Percentiles rank a stretch among this genome's conserved stretches.
These are phyloP conservation scores for Galeruca laticollis DNA, from an alignment of 2,888 invertebrate species.

Conservation along the genomic window DNA sequence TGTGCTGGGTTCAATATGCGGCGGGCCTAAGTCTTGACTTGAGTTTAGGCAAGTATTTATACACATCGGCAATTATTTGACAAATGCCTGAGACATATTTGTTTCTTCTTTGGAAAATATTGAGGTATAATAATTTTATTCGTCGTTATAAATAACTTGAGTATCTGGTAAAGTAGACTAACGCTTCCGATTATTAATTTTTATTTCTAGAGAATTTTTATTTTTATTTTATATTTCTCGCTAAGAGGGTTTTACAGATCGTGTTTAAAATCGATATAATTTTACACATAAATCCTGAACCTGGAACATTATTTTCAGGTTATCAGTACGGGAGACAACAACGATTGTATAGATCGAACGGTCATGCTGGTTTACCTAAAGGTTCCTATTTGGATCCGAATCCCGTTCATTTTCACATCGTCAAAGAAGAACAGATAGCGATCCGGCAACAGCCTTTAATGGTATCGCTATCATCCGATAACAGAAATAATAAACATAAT, in stretches of 20 bases:
- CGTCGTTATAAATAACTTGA: no score
- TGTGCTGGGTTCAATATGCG: no score
- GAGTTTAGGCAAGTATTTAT: no score
- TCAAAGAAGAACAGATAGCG: slow-evolving; percentile 55
- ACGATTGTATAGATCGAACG: slow-evolving; percentile 61
- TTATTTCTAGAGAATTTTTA: background rate
- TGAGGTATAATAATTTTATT: no score
- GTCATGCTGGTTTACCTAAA: slow-evolving; percentile 63
- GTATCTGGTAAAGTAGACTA: background rate
- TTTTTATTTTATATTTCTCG: background rate
- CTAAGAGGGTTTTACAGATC: slow-evolving; percentile 3
- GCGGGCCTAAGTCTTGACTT: no score
- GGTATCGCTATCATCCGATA: slow-evolving; percentile 49
- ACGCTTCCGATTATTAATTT: slow-evolving; percentile 7
- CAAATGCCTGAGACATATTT: no score
- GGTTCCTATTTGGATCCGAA: slow-evolving; percentile 64
- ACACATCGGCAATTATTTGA: no score
- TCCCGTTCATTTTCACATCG: slow-evolving; percentile 65
- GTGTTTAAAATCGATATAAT: slow-evolving; percentile 12
- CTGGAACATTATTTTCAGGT: slow-evolving; percentile 55
- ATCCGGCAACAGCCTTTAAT: slow-evolving; percentile 57
- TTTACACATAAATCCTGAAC: slow-evolving; percentile 35
- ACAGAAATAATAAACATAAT: slow-evolving; percentile 2
- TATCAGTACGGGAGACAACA: slow-evolving; percentile 33
- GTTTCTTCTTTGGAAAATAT: no score